Percentiles rank a stretch among this genome's conserved stretches.
phyloP scores from a whole-genome alignment of 2,113 vertebrate species.

The Ophiodon elongatus region DNA sequence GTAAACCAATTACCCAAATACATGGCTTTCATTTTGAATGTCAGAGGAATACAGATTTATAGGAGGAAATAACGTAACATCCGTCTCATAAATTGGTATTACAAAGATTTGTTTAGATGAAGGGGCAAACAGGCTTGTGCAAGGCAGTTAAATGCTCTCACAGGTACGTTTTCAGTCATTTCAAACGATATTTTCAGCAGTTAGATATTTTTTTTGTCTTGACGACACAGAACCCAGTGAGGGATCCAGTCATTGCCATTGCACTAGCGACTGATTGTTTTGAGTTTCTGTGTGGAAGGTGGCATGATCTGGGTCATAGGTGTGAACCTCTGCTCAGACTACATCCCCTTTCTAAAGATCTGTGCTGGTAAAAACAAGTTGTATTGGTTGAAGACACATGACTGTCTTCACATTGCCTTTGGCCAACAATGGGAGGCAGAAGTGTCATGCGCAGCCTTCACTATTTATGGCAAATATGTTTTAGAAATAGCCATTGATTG shows the following conservation, averaged over 20 bases:
- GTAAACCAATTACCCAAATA: background rate
- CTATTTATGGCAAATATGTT: background rate
- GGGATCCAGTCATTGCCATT: background rate
- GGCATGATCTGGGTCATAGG: background rate
- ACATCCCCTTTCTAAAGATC: background rate
- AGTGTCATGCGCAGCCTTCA: background rate
- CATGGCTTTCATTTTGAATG: constrained; percentile 1
- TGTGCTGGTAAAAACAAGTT: background rate
- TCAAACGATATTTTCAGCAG: background rate
- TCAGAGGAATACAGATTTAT: background rate
- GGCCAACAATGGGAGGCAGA: background rate
- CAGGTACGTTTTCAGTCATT: background rate
- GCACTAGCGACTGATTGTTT: background rate
- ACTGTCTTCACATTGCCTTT: background rate
- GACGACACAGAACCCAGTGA: background rate
- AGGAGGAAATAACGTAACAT: background rate
- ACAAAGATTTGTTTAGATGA: background rate
- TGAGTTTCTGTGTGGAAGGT: background rate
- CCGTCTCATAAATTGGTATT: background rate
- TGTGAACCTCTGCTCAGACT: background rate
- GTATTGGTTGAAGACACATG: background rate
- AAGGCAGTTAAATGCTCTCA: background rate
- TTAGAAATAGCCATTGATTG: background rate
- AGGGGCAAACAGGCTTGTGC: background rate
- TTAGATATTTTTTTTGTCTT: background rate